Conservation (phyloP, 2,888 invertebrate species). For the Tetramorium bicarinatum region DNA sequence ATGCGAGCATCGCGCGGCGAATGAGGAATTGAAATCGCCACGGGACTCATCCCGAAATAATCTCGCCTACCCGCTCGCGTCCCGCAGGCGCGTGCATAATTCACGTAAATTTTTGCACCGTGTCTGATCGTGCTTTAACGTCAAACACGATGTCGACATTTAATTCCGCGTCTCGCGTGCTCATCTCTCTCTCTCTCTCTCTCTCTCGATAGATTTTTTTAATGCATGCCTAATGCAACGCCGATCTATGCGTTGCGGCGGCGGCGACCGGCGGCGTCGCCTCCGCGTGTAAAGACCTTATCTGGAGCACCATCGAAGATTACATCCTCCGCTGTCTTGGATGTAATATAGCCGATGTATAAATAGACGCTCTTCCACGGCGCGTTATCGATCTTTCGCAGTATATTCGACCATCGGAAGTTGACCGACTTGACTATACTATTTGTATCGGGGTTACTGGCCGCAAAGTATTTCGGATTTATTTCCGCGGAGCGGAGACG, state of each 20-base stretch:
- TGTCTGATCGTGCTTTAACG: conserved; percentile 3
- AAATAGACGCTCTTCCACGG: conserved; percentile 74
- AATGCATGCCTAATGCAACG: background rate
- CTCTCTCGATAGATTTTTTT: conserved; percentile 14
- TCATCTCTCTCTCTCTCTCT: background rate
- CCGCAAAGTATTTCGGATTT: conserved; percentile 58
- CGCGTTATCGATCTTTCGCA: conserved; percentile 76
- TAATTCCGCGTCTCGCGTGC: conserved; percentile 6
- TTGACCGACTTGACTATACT: conserved; percentile 73
- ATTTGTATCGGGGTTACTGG: conserved; percentile 53
- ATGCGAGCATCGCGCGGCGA: conserved; percentile 28
- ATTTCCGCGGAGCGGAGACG: background rate
- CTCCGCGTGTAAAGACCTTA: conserved; percentile 66
- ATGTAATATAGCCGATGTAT: conserved; percentile 65
- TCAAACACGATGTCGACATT: conserved; percentile 8
- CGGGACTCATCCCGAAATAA: conserved; percentile 39
- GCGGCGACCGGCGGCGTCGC: conserved; percentile 4
- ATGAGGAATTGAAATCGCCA: conserved; percentile 45
- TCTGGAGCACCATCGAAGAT: conserved; percentile 69
- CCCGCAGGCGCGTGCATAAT: conserved; percentile 33
- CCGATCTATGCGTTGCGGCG: background rate
- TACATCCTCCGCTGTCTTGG: conserved; percentile 70
- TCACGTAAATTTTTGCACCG: conserved; percentile 19
- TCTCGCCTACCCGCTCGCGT: background rate
- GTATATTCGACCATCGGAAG: conserved; percentile 72